These are phyloP conservation scores for Ischnus inquisitorius DNA, from an alignment of 2,888 invertebrate genomes.

Conservation along the genomic window DNA sequence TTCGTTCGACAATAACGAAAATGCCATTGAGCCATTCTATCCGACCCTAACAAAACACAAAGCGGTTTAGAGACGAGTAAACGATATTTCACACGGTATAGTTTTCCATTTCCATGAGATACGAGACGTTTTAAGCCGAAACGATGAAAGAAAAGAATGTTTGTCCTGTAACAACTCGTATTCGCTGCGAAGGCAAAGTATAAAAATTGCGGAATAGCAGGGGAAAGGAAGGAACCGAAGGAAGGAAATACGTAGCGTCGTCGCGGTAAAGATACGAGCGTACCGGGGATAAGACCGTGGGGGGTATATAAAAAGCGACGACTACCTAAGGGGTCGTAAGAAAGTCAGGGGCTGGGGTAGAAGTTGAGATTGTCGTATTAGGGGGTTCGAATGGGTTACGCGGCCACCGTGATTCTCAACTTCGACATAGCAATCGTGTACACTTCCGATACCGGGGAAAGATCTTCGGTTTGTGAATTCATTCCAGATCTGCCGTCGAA, in stretches of 20 bases:
- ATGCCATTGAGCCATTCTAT: background rate
- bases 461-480: background rate
- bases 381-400: conserved; percentile 16
- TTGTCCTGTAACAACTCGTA: conserved; percentile 3
- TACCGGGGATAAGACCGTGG: background rate
- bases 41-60: background rate
- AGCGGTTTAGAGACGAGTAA: background rate
- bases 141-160: background rate
- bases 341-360: background rate
- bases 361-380: conserved; percentile 23
- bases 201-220: background rate
- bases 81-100: background rate
- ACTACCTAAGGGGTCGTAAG: conserved; percentile 12
- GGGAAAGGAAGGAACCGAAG: conserved; percentile 8
- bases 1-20: too few species aligned
- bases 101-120: background rate
- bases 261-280: conserved; percentile 27
- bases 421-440: background rate
- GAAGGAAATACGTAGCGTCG: conserved; percentile 16
- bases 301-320: conserved; percentile 7
- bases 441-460: background rate
- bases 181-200: background rate
- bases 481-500: background rate
- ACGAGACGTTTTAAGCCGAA: background rate
- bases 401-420: conserved; percentile 17